Percentiles rank a stretch among this genome's conserved stretches.
Evolutionary conservation across 2,113 vertebrate genomes (phyloP).

Genomic region (Prionailurus bengalensis): DNA sequence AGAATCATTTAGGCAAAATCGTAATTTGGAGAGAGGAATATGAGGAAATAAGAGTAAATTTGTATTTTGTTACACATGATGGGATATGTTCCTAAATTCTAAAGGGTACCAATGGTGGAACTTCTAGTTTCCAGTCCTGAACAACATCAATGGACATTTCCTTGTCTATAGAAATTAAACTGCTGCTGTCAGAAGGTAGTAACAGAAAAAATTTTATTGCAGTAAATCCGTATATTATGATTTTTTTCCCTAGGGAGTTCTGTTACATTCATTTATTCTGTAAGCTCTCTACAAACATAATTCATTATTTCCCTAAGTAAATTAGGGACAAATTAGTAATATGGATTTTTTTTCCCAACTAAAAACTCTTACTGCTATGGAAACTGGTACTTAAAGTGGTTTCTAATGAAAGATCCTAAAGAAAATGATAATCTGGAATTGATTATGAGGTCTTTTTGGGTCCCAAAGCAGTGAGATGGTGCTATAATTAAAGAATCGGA

Average conservation of each 20-base stretch:
- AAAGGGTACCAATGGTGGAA: neutral
- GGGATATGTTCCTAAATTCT: neutral
- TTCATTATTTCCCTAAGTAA: neutral
- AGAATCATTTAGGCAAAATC: neutral
- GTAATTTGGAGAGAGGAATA: neutral
- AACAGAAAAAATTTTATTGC: neutral
- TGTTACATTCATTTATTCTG: neutral
- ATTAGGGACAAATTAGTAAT: neutral
- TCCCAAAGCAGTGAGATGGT: neutral
- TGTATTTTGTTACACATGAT: neutral
- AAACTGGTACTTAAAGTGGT: neutral
- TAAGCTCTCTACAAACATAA: neutral
- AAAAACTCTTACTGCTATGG: neutral
- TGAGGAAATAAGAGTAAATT: neutral
- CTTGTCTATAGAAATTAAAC: neutral
- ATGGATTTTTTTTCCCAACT: neutral
- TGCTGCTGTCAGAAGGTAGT: neutral
- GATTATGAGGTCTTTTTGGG: neutral
- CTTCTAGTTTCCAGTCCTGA: neutral
- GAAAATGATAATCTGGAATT: neutral
- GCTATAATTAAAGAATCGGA: too few species aligned
- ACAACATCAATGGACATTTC: rapidly evolving
- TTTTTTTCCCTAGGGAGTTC: neutral
- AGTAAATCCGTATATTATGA: neutral
- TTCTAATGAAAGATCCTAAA: neutral